Conservation (phyloP, 2,797 vertebrate genomes). For the Xerus rutilus region DNA sequence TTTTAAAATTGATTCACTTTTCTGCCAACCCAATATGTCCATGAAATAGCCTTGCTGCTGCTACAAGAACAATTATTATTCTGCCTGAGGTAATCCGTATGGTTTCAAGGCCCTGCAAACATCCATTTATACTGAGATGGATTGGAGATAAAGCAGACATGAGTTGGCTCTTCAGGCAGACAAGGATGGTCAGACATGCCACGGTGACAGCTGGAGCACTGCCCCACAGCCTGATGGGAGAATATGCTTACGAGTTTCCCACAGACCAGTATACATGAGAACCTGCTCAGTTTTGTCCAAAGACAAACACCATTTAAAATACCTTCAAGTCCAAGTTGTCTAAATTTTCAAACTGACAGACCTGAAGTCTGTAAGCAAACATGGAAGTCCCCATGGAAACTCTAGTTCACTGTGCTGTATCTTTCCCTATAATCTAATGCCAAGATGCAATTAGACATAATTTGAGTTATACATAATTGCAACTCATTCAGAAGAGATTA, state of each 20-base stretch:
- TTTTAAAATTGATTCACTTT: conserved; percentile 88
- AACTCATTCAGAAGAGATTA: conserved; percentile 64
- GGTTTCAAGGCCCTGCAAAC: conserved; percentile 81
- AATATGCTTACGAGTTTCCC: not conserved
- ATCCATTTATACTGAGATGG: conserved; percentile 82
- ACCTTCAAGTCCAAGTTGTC: not conserved
- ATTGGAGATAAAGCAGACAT: conserved; percentile 77
- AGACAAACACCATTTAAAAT: not conserved
- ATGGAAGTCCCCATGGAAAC: conserved; percentile 1
- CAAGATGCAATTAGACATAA: conserved; percentile 70
- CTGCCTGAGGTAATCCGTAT: conserved; percentile 81
- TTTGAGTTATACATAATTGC: conserved; percentile 71
- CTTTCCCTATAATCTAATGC: conserved; percentile 61
- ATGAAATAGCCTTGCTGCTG: conserved; percentile 86
- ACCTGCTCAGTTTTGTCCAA: not conserved
- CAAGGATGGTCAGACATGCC: conserved; percentile 70
- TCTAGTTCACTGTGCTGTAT: not conserved
- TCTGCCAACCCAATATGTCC: conserved; percentile 84
- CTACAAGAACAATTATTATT: conserved; percentile 88
- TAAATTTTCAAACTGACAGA: conserved; percentile 42
- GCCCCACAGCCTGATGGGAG: not conserved
- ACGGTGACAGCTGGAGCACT: not conserved
- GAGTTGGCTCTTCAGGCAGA: conserved; percentile 61
- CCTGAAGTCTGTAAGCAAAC: not conserved
- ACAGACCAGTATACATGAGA: not conserved